Evolutionary conservation across 1,140 invertebrate genomes (phyloP).

Genomic region (Meloidogyne chitwoodi): DNA sequence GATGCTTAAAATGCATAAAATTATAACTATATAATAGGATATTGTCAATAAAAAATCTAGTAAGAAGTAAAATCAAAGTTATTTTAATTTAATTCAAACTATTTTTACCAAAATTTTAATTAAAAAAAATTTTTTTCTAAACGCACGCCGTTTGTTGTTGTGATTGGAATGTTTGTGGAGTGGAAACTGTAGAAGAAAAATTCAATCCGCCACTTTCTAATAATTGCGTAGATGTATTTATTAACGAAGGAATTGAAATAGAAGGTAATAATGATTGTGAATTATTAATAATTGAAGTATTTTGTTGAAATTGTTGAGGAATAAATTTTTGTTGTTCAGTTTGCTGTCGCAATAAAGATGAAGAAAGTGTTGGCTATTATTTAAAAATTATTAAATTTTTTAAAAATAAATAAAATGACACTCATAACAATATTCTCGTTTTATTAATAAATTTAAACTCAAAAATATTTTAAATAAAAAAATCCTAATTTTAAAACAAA

Average conservation of each 20-base stretch:
- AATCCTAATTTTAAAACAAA: neutral
- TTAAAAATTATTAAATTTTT: too few relatives aligned
- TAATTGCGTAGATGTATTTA: neutral
- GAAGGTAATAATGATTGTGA: too few relatives aligned
- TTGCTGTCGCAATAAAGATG: neutral
- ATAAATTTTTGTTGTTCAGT: neutral
- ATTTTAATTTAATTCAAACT: too few relatives aligned
- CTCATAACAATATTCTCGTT: too few relatives aligned
- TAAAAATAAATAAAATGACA: too few relatives aligned
- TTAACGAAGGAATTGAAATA: neutral
- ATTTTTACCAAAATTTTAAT: too few relatives aligned
- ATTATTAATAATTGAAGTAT: neutral
- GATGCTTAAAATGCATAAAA: too few relatives aligned
- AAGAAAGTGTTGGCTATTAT: neutral
- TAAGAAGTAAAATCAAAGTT: too few relatives aligned
- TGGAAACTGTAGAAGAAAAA: neutral
- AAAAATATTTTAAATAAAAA: too few relatives aligned
- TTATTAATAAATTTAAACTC: too few relatives aligned
- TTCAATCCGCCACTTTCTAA: neutral
- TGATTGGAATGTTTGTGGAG: neutral
- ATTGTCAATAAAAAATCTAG: too few relatives aligned
- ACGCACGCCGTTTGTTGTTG: neutral
- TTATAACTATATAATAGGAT: too few relatives aligned
- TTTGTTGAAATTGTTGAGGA: neutral
- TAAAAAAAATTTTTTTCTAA: neutral